Conservation (phyloP, 2,888 invertebrate genomes). For the Asteroscopus sphinx region DNA sequence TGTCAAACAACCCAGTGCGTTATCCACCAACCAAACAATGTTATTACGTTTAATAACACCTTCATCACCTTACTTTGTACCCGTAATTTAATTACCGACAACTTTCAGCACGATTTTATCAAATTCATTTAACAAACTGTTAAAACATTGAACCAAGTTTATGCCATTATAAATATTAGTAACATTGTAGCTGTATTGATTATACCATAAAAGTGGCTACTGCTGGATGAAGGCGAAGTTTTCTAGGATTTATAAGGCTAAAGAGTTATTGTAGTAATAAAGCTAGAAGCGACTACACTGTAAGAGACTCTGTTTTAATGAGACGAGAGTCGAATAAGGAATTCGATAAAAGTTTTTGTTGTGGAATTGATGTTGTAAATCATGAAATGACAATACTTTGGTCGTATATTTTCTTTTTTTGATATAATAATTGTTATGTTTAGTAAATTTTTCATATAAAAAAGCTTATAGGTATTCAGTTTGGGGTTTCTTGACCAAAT, state of each 20-base stretch:
- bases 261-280: constrained; percentile 40
- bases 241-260: constrained; percentile 24
- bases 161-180: constrained; percentile 25
- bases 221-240: constrained; percentile 16
- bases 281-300: constrained; percentile 28
- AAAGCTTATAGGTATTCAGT: no score
- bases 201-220: constrained; percentile 27
- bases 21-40: background rate
- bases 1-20: background rate
- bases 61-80: constrained; percentile 21
- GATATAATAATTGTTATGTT: no score
- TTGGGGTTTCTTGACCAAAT: no score
- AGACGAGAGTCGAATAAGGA: constrained; percentile 11
- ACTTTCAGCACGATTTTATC: constrained; percentile 11
- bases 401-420: background rate
- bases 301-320: constrained; percentile 20
- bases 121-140: constrained; percentile 17
- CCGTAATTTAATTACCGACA: constrained; percentile 22
- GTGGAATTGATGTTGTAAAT: constrained; percentile 1
- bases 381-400: background rate
- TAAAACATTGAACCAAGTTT: constrained; percentile 16
- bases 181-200: constrained; percentile 43
- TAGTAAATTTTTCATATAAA: no score
- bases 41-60: constrained; percentile 4
- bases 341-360: constrained; percentile 6